Evolutionary conservation across 2,797 vertebrate species (phyloP).

Genomic region (Xerus rutilus): DNA sequence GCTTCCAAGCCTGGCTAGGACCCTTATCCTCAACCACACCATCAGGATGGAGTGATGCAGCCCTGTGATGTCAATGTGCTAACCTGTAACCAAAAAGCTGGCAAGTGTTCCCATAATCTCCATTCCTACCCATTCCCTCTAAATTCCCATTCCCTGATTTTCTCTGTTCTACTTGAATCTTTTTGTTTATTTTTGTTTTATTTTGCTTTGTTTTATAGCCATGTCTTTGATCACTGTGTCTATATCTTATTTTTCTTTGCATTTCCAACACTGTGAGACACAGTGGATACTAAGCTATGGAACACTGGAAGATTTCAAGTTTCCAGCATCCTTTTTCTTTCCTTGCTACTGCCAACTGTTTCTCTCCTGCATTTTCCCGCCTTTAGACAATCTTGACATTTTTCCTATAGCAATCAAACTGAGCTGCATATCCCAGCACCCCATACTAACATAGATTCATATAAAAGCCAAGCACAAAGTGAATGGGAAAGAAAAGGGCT

Average conservation of each 20-base stretch:
- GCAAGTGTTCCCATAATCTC: neutral
- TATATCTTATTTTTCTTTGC: neutral
- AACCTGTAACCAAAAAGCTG: neutral
- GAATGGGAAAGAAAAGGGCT: neutral
- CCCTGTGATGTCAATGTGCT: neutral
- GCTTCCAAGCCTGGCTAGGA: neutral
- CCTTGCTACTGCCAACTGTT: neutral
- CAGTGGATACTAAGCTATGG: neutral
- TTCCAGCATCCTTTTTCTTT: neutral
- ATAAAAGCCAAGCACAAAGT: conserved; percentile 35
- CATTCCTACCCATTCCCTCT: neutral
- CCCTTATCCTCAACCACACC: neutral
- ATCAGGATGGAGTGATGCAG: fast-evolving
- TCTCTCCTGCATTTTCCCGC: neutral
- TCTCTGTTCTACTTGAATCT: neutral
- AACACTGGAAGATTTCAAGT: neutral
- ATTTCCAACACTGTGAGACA: neutral
- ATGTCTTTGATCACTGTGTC: neutral
- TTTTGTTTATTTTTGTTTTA: neutral
- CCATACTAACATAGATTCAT: neutral
- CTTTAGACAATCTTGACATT: neutral
- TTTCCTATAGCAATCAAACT: neutral
- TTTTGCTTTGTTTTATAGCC: neutral
- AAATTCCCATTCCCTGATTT: neutral
- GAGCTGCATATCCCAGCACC: neutral